Evolutionary conservation across 2,797 vertebrate species (phyloP).

Genomic region (Platalea minor): DNA sequence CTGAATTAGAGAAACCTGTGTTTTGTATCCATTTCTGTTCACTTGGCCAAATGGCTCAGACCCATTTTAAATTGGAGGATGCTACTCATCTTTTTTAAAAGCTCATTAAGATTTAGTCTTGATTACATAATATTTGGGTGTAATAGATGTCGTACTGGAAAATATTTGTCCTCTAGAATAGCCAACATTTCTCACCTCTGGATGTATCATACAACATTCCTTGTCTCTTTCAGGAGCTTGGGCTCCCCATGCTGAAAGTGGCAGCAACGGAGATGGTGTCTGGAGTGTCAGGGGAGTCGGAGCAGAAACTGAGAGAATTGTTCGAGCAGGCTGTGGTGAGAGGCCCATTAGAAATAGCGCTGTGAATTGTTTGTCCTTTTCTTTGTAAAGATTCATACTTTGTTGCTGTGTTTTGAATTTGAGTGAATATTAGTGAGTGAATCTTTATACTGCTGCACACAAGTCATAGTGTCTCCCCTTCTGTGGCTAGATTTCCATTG

Average conservation of each 20-base stretch:
- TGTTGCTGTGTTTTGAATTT: background rate
- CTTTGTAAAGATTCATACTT: background rate
- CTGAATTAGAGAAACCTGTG: background rate
- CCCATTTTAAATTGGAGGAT: background rate
- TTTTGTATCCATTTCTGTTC: background rate
- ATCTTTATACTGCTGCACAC: background rate
- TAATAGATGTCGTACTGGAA: background rate
- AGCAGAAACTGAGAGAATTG: slow-evolving; percentile 91
- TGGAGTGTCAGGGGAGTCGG: slow-evolving; percentile 94
- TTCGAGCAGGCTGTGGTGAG: slow-evolving; percentile 92
- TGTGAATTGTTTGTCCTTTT: background rate
- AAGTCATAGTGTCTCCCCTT: background rate
- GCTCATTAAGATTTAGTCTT: background rate
- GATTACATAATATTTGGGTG: background rate
- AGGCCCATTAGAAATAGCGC: background rate
- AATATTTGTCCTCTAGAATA: background rate
- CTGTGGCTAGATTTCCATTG: background rate
- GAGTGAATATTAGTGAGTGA: background rate
- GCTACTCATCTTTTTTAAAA: background rate
- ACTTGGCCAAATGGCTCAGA: background rate
- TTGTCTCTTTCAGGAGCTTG: slow-evolving; percentile 82
- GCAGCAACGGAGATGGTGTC: slow-evolving; percentile 95
- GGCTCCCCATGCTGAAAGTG: slow-evolving; percentile 89
- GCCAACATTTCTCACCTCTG: background rate
- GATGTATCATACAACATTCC: background rate